Evolutionary conservation across 2,113 vertebrate genomes (phyloP).

Genomic region (Caracal caracal): DNA sequence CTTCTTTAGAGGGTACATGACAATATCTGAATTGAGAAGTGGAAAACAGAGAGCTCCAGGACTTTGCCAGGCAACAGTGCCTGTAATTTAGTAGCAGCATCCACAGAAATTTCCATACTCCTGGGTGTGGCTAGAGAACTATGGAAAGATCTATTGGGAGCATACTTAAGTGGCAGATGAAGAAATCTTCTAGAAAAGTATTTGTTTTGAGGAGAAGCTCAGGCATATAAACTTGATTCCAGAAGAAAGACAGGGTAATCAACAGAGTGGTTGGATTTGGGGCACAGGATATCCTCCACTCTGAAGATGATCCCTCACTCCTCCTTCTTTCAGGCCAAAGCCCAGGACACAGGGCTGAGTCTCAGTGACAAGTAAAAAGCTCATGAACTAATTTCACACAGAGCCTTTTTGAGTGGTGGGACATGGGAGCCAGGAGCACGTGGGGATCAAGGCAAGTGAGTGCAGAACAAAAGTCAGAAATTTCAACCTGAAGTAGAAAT

Average conservation of each 20-base stretch:
- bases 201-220: neutral
- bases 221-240: neutral
- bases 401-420: neutral
- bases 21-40: neutral
- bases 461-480: neutral
- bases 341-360: neutral
- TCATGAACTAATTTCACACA: neutral
- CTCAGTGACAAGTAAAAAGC: neutral
- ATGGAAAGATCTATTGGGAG: neutral
- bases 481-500: neutral
- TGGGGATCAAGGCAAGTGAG: neutral
- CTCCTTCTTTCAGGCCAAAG: neutral
- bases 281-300: neutral
- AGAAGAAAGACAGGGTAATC: neutral
- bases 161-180: neutral
- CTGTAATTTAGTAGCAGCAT: neutral
- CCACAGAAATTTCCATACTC: neutral
- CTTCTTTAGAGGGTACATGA: neutral
- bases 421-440: neutral
- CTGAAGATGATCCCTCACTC: neutral
- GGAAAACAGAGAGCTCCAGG: neutral
- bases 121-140: neutral
- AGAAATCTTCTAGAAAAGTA: neutral
- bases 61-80: neutral
- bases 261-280: neutral